Percentiles rank a stretch among this genome's conserved stretches.
These are phyloP conservation scores for Exaiptasia diaphana DNA, from an alignment of 64 coral and sea anemone genomes.

Conservation along the genomic window DNA sequence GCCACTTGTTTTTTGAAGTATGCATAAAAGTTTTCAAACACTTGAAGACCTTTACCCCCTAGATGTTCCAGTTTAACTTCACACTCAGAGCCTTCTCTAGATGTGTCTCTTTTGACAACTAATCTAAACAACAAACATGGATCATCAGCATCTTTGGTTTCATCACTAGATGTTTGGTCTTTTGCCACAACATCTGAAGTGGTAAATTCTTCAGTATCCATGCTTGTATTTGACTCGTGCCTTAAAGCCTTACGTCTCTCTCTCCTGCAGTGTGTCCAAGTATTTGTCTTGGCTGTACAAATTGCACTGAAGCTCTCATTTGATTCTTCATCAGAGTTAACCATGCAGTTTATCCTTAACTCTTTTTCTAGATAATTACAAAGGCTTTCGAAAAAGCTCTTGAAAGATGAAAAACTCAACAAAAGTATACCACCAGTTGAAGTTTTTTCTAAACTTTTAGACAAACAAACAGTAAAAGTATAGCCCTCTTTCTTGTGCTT, in stretches of 20 bases:
- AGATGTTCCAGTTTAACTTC: slow-evolving; percentile 23
- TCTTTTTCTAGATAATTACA: not conserved
- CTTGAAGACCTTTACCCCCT: slow-evolving; percentile 16
- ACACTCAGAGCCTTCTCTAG: not conserved
- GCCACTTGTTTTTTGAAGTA: slow-evolving; percentile 35
- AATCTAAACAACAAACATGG: too few species aligned
- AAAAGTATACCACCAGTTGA: not conserved
- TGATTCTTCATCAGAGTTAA: not conserved
- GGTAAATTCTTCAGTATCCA: too few species aligned
- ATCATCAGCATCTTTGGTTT: too few species aligned
- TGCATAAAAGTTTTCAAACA: slow-evolving; percentile 58
- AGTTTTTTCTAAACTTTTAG: not conserved
- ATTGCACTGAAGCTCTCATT: not conserved
- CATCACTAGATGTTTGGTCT: too few species aligned
- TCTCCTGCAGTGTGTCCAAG: slow-evolving; percentile 58
- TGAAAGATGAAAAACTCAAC: not conserved
- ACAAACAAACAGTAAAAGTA: not conserved
- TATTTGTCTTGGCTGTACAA: slow-evolving; percentile 45
- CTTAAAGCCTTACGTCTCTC: slow-evolving; percentile 34
- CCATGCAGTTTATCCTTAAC: not conserved
- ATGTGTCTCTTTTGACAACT: not conserved
- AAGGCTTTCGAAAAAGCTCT: not conserved
- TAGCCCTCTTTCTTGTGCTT: not conserved
- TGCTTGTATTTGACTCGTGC: too few species aligned
- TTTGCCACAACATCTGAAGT: too few species aligned